Conservation (phyloP, 2,888 invertebrate species). For the Plebejus anna region DNA sequence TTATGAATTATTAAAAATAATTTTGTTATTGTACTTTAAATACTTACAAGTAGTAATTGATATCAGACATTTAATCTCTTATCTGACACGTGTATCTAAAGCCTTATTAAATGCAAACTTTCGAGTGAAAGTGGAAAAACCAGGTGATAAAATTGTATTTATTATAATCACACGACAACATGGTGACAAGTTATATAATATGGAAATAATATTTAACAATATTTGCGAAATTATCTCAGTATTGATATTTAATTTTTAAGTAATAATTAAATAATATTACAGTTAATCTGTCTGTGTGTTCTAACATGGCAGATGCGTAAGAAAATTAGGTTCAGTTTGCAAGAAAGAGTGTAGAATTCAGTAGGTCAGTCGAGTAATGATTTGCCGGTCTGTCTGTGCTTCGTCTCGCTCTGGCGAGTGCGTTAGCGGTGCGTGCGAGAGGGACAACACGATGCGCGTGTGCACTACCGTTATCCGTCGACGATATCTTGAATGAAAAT, state of each 20-base stretch:
- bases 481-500: conserved; percentile 79
- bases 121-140: conserved; percentile 9
- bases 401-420: conserved; percentile 47
- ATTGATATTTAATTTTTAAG: not conserved
- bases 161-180: not conserved
- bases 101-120: not conserved
- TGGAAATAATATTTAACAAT: not conserved
- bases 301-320: conserved; percentile 63
- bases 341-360: conserved; percentile 79
- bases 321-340: conserved; percentile 76
- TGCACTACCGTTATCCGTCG: conserved; percentile 76
- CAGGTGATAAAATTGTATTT: conserved; percentile 4
- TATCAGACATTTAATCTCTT: not conserved
- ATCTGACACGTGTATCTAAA: not conserved
- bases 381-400: conserved; percentile 61
- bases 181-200: conserved; percentile 32
- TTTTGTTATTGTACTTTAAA: not conserved
- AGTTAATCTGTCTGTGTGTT: conserved; percentile 30
- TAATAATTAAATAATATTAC: not conserved
- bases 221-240: not conserved
- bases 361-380: conserved; percentile 80
- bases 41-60: not conserved
- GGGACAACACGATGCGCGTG: conserved; percentile 55
- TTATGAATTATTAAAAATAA: too few species aligned
- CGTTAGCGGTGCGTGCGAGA: conserved; percentile 39